These are phyloP conservation scores for Lordiphosa collinella DNA, from an alignment of 1,140 invertebrate genomes.

Conservation along the genomic window DNA sequence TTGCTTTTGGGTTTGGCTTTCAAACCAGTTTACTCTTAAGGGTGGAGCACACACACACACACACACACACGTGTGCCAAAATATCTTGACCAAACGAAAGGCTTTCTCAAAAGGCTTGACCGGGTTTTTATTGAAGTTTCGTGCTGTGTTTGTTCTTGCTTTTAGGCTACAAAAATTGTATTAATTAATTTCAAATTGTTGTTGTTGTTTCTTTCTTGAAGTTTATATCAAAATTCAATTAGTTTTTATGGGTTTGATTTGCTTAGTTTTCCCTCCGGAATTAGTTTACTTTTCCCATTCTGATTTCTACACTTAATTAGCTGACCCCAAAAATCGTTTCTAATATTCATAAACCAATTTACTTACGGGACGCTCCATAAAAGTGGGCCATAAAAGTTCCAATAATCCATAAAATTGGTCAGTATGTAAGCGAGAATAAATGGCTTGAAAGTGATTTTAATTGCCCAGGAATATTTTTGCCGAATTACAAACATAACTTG, in stretches of 20 bases:
- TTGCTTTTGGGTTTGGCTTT: conserved; percentile 57
- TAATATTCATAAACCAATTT: conserved; percentile 46
- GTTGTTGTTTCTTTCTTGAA: conserved; percentile 9
- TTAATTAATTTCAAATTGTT: conserved; percentile 68
- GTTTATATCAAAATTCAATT: conserved; percentile 39
- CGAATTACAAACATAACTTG: conserved; percentile 50
- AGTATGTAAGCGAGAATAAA: conserved; percentile 31
- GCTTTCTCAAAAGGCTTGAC: conserved; percentile 17
- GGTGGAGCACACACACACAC: conserved; percentile 21
- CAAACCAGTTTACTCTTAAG: conserved; percentile 26
- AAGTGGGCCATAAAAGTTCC: conserved; percentile 49
- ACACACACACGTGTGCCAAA: conserved; percentile 22
- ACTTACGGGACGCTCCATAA: conserved; percentile 4
- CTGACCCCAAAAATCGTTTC: conserved; percentile 15
- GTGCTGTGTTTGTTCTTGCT: conserved; percentile 30
- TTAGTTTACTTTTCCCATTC: conserved; percentile 10
- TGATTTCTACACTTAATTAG: conserved; percentile 10
- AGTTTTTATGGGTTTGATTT: conserved; percentile 32
- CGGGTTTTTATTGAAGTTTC: conserved; percentile 24
- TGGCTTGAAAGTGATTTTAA: conserved; percentile 55
- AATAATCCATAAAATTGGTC: conserved; percentile 48
- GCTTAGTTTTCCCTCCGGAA: conserved; percentile 1
- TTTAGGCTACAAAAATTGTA: conserved; percentile 49
- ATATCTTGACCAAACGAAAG: conserved; percentile 58
- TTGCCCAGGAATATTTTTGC: conserved; percentile 49